A percentile compares a stretch with the other conserved stretches of the same genome.
Evolutionary conservation across 2,113 vertebrate species (phyloP).

Genomic region (Atractosteus spatula): DNA sequence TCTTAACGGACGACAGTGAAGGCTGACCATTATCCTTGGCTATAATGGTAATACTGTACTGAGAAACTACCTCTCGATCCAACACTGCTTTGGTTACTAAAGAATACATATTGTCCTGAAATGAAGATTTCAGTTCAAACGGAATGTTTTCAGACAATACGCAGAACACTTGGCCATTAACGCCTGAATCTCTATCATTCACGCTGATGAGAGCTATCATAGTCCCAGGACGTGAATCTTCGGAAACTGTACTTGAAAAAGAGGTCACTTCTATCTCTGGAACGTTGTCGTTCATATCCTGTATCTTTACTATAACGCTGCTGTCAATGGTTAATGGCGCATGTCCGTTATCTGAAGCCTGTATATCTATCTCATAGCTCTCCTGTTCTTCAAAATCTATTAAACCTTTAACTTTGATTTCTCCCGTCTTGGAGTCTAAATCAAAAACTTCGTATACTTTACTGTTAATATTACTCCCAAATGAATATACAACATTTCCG

Average conservation of each 20-base stretch:
- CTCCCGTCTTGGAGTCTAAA: slow-evolving; percentile 5
- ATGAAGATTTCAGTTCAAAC: slow-evolving; percentile 9
- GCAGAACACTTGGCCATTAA: neutral
- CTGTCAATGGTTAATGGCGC: neutral
- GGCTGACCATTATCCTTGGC: slow-evolving; percentile 50
- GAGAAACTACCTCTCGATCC: slow-evolving; percentile 3
- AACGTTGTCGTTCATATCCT: slow-evolving; percentile 19
- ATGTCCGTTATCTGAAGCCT: slow-evolving; percentile 16
- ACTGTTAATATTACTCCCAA: neutral
- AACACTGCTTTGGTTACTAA: neutral
- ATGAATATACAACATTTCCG: slow-evolving; percentile 5
- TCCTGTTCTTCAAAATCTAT: slow-evolving; percentile 19
- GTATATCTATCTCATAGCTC: slow-evolving; percentile 19
- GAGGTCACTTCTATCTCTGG: slow-evolving; percentile 6
- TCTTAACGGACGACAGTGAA: slow-evolving; percentile 40
- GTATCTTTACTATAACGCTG: slow-evolving; percentile 4
- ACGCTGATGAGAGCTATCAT: slow-evolving; percentile 5
- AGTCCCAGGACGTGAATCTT: slow-evolving; percentile 7
- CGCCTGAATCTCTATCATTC: slow-evolving; percentile 4
- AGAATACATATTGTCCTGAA: slow-evolving; percentile 1
- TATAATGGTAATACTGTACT: slow-evolving; percentile 35
- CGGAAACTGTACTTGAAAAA: neutral
- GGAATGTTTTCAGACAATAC: neutral
- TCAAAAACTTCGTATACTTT: slow-evolving; percentile 14
- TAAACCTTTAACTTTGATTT: slow-evolving; percentile 17